These are phyloP conservation scores for Acromyrmex charruanus DNA, from an alignment of 1,140 invertebrate genomes.

Conservation along the genomic window DNA sequence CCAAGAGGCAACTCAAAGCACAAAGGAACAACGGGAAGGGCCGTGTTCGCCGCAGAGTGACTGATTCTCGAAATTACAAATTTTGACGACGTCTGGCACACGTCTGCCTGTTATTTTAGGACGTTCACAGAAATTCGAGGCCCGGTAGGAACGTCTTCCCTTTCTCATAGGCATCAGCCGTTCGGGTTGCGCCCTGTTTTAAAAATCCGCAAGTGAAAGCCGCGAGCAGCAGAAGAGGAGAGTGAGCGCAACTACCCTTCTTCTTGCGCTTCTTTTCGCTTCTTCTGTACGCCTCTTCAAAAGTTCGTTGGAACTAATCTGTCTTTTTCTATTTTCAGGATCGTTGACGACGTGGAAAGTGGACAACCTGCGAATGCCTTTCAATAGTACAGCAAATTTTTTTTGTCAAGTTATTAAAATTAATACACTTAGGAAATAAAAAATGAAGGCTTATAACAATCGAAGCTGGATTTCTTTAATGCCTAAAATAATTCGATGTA, in stretches of 20 bases:
- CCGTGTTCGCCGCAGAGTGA: neutral
- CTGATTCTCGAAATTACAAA: constrained; percentile 65
- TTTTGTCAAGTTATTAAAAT: neutral
- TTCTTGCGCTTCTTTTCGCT: neutral
- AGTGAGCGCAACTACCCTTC: constrained; percentile 6
- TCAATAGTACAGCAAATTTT: neutral
- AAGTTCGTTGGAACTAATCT: constrained; percentile 20
- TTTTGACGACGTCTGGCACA: constrained; percentile 71
- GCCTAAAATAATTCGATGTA: no score
- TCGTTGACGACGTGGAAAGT: neutral
- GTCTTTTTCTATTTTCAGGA: constrained; percentile 46
- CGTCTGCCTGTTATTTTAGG: constrained; percentile 71
- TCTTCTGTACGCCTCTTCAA: neutral
- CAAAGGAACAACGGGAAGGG: constrained; percentile 4
- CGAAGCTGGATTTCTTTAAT: no score
- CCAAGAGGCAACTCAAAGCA: neutral
- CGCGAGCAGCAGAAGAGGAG: neutral
- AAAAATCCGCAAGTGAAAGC: constrained; percentile 57
- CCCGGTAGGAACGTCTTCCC: constrained; percentile 40
- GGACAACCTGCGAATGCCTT: neutral
- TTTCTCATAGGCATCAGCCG: constrained; percentile 37
- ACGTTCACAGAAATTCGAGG: constrained; percentile 65
- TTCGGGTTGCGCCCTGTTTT: constrained; percentile 52
- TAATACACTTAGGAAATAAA: neutral
- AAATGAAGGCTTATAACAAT: no score